These are phyloP conservation scores for Bombus haemorrhoidalis DNA, from an alignment of 1,140 invertebrate species.

Conservation along the genomic window DNA sequence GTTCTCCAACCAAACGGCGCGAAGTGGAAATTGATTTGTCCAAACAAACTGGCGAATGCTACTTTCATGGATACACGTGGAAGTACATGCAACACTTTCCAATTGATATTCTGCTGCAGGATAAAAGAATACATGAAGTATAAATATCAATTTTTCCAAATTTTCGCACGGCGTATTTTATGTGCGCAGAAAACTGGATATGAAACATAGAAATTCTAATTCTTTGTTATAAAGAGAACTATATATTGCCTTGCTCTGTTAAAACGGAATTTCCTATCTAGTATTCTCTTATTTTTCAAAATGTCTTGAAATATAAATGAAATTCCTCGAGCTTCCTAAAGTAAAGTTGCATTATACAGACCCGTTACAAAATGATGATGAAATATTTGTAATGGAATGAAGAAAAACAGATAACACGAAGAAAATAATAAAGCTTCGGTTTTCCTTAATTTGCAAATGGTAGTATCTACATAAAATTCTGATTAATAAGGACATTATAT, in stretches of 20 bases:
- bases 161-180: not conserved
- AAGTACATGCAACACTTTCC: not conserved
- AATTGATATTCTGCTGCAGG: not conserved
- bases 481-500: not conserved
- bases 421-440: not conserved
- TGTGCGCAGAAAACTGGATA: not conserved
- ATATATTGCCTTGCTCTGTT: not conserved
- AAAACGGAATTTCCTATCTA: not conserved
- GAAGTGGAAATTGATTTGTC: slow-evolving; percentile 25
- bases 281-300: not conserved
- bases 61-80: not conserved
- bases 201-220: not conserved
- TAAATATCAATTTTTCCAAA: not conserved
- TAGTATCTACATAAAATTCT: not conserved
- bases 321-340: not conserved
- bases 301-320: too few species aligned
- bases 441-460: not conserved
- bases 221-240: not conserved
- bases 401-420: not conserved
- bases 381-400: not conserved
- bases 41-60: slow-evolving; percentile 1
- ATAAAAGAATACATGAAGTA: too few species aligned
- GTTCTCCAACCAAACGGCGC: not conserved
- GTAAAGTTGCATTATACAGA: not conserved
- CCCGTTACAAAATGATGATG: not conserved